These are phyloP conservation scores for Plotosus lineatus DNA, from an alignment of 2,113 vertebrate species.

Conservation along the genomic window DNA sequence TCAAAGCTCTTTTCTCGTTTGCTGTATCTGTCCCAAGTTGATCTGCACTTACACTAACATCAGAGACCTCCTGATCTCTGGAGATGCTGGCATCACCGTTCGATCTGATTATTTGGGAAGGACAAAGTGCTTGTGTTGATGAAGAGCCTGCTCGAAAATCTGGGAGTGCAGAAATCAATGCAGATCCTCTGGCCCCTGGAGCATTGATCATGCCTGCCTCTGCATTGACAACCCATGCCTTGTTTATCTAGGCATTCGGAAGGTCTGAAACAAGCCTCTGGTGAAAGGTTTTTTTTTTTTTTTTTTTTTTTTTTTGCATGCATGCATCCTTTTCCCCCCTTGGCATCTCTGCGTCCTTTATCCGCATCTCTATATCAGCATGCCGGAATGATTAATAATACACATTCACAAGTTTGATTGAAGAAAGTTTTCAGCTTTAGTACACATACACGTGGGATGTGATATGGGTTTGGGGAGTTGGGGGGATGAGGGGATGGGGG, in stretches of 20 bases:
- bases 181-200: constrained; percentile 74
- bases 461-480: background rate
- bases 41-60: constrained; percentile 37
- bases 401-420: constrained; percentile 74
- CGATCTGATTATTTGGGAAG: constrained; percentile 83
- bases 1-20: constrained; percentile 5
- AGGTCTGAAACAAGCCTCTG: constrained; percentile 78
- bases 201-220: constrained; percentile 76
- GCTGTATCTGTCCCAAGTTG: constrained; percentile 15
- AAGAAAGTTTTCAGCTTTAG: constrained; percentile 61
- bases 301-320: constrained; percentile 36
- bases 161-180: constrained; percentile 85
- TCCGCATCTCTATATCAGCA: constrained; percentile 78
- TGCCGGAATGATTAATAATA: constrained; percentile 91
- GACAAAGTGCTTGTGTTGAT: constrained; percentile 86
- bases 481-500: background rate
- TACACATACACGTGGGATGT: background rate
- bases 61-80: constrained; percentile 43
- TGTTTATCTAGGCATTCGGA: constrained; percentile 80
- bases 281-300: constrained; percentile 70
- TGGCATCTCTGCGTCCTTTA: constrained; percentile 32
- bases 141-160: constrained; percentile 82
- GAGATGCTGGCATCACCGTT: constrained; percentile 64
- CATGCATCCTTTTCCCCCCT: constrained; percentile 19
- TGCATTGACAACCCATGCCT: constrained; percentile 80